Percentiles rank a stretch among this genome's conserved stretches.
Conservation (phyloP, 2,113 vertebrate genomes). For the Thymallus thymallus region DNA sequence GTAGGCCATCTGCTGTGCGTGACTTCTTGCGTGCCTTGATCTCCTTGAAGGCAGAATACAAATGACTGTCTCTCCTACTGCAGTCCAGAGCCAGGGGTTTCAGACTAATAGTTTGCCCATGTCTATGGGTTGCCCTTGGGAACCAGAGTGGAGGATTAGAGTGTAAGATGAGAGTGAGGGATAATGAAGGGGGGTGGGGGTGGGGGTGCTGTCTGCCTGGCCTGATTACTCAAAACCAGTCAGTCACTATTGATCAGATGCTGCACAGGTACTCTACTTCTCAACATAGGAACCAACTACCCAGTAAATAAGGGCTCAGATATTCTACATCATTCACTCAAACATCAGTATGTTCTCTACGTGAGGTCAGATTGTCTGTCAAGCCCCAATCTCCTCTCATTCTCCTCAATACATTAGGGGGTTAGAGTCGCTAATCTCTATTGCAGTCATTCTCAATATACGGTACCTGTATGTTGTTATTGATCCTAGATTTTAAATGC, state of each 20-base stretch:
- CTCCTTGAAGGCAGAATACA: conserved; percentile 35
- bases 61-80: conserved; percentile 27
- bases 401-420: neutral
- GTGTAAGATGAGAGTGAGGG: conserved; percentile 56
- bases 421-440: neutral
- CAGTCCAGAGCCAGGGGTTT: conserved; percentile 8
- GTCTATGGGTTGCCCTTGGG: conserved; percentile 47
- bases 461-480: no score
- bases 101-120: conserved; percentile 53
- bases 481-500: no score
- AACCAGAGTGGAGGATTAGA: conserved; percentile 57
- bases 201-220: neutral
- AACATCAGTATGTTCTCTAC: no score
- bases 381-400: neutral
- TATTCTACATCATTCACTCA: neutral
- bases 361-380: neutral
- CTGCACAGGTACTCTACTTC: no score
- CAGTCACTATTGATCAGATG: no score
- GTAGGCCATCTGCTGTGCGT: conserved; percentile 7
- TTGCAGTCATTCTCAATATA: no score
- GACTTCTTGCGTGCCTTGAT: conserved; percentile 46
- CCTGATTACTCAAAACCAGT: no score
- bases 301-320: neutral
- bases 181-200: conserved; percentile 68
- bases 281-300: no score